Evolutionary conservation across 2,113 vertebrate genomes (phyloP).

Genomic region (Trematomus loennbergii): DNA sequence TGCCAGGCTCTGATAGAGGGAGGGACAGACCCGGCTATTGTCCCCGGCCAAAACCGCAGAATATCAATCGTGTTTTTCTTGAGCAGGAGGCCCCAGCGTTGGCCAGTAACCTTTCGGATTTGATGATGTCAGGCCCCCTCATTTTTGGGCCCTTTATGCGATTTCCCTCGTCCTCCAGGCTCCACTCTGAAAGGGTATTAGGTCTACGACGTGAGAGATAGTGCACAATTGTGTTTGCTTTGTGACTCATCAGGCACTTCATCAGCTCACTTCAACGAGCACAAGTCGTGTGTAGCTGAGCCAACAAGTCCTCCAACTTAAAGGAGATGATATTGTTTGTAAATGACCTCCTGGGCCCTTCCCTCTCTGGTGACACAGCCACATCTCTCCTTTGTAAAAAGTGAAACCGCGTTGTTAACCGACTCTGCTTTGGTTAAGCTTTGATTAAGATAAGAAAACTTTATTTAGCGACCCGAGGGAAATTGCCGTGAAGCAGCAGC

Average conservation of each 20-base stretch:
- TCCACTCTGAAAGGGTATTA: constrained; percentile 14
- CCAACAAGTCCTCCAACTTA: constrained; percentile 31
- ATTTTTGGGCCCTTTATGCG: constrained; percentile 58
- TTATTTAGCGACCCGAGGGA: not conserved
- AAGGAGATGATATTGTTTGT: not conserved
- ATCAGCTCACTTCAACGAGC: constrained; percentile 50
- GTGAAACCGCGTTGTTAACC: not conserved
- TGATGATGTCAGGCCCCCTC: constrained; percentile 75
- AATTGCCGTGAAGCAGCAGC: not conserved
- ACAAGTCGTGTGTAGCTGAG: constrained; percentile 15
- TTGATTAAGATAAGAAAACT: not conserved
- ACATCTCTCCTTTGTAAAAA: not conserved
- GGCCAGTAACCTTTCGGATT: constrained; percentile 81
- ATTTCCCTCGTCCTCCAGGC: constrained; percentile 35
- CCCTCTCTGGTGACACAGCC: not conserved
- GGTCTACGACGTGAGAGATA: constrained; percentile 30
- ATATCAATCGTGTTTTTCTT: constrained; percentile 79
- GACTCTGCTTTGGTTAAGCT: not conserved
- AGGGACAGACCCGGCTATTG: constrained; percentile 72
- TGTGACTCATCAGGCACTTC: constrained; percentile 59
- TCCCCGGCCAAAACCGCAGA: constrained; percentile 68
- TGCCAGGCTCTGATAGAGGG: constrained; percentile 75
- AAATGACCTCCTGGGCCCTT: not conserved
- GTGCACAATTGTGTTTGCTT: constrained; percentile 23
- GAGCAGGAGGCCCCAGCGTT: constrained; percentile 72